Evolutionary conservation across 2,888 invertebrate species (phyloP), one percentile per base, ranked within the genome.

Genomic region (Phaedon cochleariae): DNA sequence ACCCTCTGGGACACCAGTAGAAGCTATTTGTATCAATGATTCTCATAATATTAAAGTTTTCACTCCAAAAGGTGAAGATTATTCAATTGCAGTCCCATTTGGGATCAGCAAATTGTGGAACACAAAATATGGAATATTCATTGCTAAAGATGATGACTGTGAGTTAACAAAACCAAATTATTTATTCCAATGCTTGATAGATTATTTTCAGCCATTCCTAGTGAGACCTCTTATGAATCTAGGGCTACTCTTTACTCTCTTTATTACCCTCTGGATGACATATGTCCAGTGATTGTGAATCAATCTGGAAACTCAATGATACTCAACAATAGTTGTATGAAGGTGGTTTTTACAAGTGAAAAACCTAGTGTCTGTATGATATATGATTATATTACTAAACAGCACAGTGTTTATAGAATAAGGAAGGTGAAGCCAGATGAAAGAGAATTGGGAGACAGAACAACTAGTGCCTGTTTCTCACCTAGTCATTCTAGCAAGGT

Each of bases 261-360:
- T 64, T 87, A 92, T 0, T 96, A 97, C 86, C 97, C 97, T 0
- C 84, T 97, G 59, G 95, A 97, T 81, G 97, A 97, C 84, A 91
- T 96, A 22, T 91, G 92, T 61, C 97, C 97, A 0, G 88, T 97
- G 34, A 84, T 94, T 6, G 86, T 91, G 67, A 92, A 90, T 78
- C 89, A 91, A 15, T 86, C 89, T 66, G 85, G 86, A 62, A 85
- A 85, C 0, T 79, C 89, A 0, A 87, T 87, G 60, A 87, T 90
- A 73, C 86, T 90, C 66, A 89, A 88, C n/a, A 90, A 90, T 74
- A 85, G 86, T 0, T 87, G 88, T 63, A 81, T 82, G 54, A 84
- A 80, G 80, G 89, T 96, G 6, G 90, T 96, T 54, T 95, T 90
- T 78, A 91, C 94, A 0, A 89, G 87, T 76, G 88, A 89, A 20